Percentiles rank a stretch among this genome's conserved stretches.
These are phyloP conservation scores for Anolis carolinensis DNA, from an alignment of 2,113 vertebrate species.

Conservation along the genomic window DNA sequence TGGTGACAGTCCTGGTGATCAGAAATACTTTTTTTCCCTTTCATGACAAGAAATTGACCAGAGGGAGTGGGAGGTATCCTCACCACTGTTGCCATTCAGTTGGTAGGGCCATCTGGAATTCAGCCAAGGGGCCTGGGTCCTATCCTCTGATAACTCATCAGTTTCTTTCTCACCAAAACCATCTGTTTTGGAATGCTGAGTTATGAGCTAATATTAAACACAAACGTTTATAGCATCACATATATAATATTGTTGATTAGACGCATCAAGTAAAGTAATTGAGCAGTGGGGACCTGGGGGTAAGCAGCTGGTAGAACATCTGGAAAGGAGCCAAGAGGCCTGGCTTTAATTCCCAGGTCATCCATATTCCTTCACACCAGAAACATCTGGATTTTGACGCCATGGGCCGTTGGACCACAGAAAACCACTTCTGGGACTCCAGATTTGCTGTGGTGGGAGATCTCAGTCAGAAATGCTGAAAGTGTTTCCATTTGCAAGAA, in stretches of 20 bases:
- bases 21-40: conserved; percentile 56
- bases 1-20: conserved; percentile 13
- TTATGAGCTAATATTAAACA: conserved; percentile 84
- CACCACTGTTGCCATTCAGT: conserved; percentile 62
- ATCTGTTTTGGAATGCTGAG: conserved; percentile 80
- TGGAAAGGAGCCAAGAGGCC: conserved; percentile 73
- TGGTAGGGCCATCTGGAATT: conserved; percentile 69
- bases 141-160: conserved; percentile 81
- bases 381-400: conserved; percentile 71
- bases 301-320: conserved; percentile 77
- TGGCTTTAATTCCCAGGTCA: conserved; percentile 72
- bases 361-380: conserved; percentile 69
- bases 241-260: conserved; percentile 82
- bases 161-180: conserved; percentile 82
- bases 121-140: conserved; percentile 72
- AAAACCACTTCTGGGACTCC: conserved; percentile 41
- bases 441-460: conserved; percentile 24
- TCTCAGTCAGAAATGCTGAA: conserved; percentile 36
- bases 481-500: conserved; percentile 37
- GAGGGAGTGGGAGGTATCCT: conserved; percentile 48
- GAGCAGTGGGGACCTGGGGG: conserved; percentile 74
- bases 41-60: not conserved
- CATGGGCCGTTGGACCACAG: conserved; percentile 56
- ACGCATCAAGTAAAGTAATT: conserved; percentile 83
- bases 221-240: conserved; percentile 82